Evolutionary conservation across 1,140 invertebrate genomes (phyloP), one percentile per base, ranked within the genome.

Genomic region (Bombus confusus): DNA sequence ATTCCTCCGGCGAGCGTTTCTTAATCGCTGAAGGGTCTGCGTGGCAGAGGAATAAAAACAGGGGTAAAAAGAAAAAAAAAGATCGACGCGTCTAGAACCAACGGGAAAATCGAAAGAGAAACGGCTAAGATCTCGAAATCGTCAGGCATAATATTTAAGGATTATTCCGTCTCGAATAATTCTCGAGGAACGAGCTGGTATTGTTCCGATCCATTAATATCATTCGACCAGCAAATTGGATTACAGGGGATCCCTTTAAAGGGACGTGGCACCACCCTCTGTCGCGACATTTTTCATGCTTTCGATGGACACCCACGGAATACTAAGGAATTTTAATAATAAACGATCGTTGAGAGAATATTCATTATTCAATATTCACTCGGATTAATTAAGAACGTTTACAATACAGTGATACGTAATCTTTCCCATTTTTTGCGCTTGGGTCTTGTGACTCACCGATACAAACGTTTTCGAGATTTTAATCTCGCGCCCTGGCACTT

Each of bases 121-220:
- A 68, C 64, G 64, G 28, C 59, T 22, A n/a, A 62, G 72, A 28
- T 71, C 79, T 22, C 28, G 80, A 80, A 52, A 77, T 64, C 43
- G 64, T 52, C 37, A 83, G 77, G 83, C 41, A 90, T 90, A 91
- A 92, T 92, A 90, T 92, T 93, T 91, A 92, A 92, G 90, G 85
- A 94, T 93, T 92, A 92, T 91, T 93, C 86, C 85, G 73, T 90
- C 79, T 86, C 81, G 76, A 92, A 52, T 41, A 64, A 78, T 64
- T 41, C 37, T 87, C 79, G 84, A 87, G 78, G 80, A 80, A 81
- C 75, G 86, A 84, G 89, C 71, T 73, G 88, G 79, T 64, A 84
- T 85, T 80, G 87, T 92, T 93, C 91, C 91, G 91, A 91, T 89
- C 91, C 93, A 93, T 94, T 93, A 93, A 93, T 93, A 93, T 92